These are phyloP conservation scores for Serripes groenlandicus DNA, from an alignment of 2,888 invertebrate species.

Conservation along the genomic window DNA sequence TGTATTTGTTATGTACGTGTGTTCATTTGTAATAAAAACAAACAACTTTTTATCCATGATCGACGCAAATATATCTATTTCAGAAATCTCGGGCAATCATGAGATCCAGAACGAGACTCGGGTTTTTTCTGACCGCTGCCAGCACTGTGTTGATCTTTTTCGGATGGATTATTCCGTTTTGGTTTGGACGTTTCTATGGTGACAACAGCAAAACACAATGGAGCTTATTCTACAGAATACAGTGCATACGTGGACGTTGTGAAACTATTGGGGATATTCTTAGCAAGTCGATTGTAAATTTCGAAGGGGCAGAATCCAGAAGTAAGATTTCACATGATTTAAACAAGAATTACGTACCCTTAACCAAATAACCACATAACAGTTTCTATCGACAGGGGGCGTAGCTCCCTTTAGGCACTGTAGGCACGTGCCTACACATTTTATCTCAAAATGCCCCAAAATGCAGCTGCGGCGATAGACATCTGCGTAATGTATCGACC, in stretches of 20 bases:
- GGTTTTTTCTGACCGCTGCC: constrained; percentile 28
- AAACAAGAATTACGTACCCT: too few species aligned
- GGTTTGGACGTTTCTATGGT: constrained; percentile 57
- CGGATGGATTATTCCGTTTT: constrained; percentile 63
- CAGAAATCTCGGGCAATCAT: constrained; percentile 13
- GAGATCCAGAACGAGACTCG: constrained; percentile 34
- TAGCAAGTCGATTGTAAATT: constrained; percentile 28
- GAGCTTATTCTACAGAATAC: constrained; percentile 55
- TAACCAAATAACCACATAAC: too few species aligned
- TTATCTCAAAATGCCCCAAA: too few species aligned
- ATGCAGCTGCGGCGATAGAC: too few species aligned
- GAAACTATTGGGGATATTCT: constrained; percentile 29
- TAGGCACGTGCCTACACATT: too few species aligned
- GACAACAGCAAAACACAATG: constrained; percentile 55
- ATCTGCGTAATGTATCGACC: too few species aligned
- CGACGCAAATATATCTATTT: not conserved
- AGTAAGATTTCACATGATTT: too few species aligned
- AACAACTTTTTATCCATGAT: too few species aligned
- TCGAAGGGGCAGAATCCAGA: constrained; percentile 35
- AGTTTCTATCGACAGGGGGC: too few species aligned
- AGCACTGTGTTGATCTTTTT: constrained; percentile 33
- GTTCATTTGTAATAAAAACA: too few species aligned
- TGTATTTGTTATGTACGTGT: too few species aligned
- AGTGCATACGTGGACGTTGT: constrained; percentile 46
- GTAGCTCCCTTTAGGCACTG: too few species aligned